Conservation (phyloP, 2,888 invertebrate species). For the Eristalis arbustorum region DNA sequence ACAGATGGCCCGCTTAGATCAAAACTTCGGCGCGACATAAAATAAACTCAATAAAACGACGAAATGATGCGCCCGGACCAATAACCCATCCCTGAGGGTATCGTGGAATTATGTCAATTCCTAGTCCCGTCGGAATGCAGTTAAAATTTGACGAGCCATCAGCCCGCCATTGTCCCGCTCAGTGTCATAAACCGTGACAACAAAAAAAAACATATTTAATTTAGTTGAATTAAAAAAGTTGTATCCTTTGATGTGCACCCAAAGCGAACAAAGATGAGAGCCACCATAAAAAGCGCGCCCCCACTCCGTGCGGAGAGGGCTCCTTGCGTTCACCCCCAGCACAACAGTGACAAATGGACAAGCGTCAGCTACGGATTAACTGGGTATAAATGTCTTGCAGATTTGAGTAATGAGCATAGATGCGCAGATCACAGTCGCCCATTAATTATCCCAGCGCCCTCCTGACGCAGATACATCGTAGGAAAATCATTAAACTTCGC, state of each 20-base stretch:
- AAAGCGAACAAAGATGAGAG: background rate
- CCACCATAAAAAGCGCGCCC: background rate
- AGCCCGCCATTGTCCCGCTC: background rate
- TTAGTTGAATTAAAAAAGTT: constrained; percentile 21
- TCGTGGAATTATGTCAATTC: background rate
- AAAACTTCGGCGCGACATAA: background rate
- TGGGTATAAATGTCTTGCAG: constrained; percentile 49
- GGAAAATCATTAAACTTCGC: background rate
- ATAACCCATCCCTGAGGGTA: background rate
- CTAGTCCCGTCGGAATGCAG: background rate
- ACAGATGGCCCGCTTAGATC: background rate
- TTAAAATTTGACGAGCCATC: background rate
- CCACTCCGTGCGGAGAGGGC: too few relatives aligned
- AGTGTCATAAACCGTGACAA: background rate
- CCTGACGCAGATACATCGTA: background rate
- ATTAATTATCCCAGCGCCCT: constrained; percentile 44
- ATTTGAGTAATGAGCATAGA: constrained; percentile 41
- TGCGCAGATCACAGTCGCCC: constrained; percentile 32
- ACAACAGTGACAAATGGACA: constrained; percentile 45
- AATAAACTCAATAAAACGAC: background rate
- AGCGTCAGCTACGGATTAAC: constrained; percentile 47
- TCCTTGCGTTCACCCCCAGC: background rate
- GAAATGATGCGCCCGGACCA: background rate
- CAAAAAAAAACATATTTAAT: constrained; percentile 2
- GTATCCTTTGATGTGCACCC: background rate